Conservation (phyloP, 2,113 vertebrate species). For the Notiomystis cincta region DNA sequence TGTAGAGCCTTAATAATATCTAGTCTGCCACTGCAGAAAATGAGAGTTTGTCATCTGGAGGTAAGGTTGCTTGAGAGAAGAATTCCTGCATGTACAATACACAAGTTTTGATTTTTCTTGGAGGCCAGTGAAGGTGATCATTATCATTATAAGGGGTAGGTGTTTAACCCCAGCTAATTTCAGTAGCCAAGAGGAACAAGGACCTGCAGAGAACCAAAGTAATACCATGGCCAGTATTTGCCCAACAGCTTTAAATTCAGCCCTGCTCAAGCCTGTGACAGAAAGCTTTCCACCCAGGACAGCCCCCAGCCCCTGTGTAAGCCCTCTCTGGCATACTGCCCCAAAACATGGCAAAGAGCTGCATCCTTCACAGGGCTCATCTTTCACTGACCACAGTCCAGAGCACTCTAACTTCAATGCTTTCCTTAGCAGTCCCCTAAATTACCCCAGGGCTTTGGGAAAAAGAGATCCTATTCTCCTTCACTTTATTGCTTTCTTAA, state of each 20-base stretch:
- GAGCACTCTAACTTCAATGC: not conserved
- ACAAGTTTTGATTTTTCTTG: not conserved
- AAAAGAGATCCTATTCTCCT: not conserved
- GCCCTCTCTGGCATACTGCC: rapidly evolving
- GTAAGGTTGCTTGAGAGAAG: slow-evolving; percentile 2
- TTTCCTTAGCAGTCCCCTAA: not conserved
- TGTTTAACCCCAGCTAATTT: not conserved
- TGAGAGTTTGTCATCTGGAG: slow-evolving; percentile 24
- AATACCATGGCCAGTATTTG: not conserved
- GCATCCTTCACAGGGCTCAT: not conserved
- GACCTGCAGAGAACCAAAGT: not conserved
- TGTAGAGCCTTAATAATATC: slow-evolving; percentile 58
- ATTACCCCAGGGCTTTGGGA: not conserved
- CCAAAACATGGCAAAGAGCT: not conserved
- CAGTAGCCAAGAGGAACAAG: not conserved
- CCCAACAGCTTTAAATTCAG: not conserved
- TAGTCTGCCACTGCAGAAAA: slow-evolving; percentile 49
- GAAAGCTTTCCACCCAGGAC: not conserved
- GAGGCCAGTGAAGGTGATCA: not conserved
- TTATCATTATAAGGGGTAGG: not conserved
- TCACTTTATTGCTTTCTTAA: not conserved
- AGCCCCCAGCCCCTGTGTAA: not conserved
- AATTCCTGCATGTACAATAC: not conserved
- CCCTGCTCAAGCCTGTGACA: not conserved
- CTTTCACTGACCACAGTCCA: not conserved